Evolutionary conservation across 2,797 vertebrate genomes (phyloP), one percentile per base, ranked within the genome.

Genomic region (Triplophysa bombifrons): DNA sequence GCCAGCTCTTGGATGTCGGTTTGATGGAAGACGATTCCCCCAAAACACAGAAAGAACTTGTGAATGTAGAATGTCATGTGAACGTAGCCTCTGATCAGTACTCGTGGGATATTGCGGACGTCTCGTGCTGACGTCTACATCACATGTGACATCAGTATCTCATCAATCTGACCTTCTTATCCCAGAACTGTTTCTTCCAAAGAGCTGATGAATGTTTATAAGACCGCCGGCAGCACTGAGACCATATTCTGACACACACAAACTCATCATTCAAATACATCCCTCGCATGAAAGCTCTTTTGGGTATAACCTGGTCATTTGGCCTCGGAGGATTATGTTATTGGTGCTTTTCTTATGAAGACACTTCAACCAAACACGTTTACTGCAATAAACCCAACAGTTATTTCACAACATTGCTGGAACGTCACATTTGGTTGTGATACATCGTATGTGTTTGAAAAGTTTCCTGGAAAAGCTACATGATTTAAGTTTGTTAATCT

Each of bases 21-120:
- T 34, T 46, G 78, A 58, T 44, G 20, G 17, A 64, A 48, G 61
- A 76, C 51, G 27, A 72, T 69, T 60, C 27, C 48, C 13, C 27
- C 11, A 7, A 71, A 46, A 34, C 60, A 61, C 74, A 73, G 63
- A 48, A 41, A n/a, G 56, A 19, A 60, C 38, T 63, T 65, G 22
- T 72, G 22, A 61, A 67, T 73, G 34, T 41, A 69, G 68, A 69
- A 71, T 83, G 82, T 82, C 66, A 83, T 81, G 80, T 76, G 77
- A 84, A 84, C 68, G 34, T 25, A 22, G 41, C 50, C 68, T 66
- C 60, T 46, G 55, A 81, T 27, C 51, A 46, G 50, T 84, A 80
- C 50, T 85, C 88, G 85, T 89, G 90, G 89, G 89, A 91, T 78
- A 38, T 10, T 38, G 50, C 22, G 22, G 22, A 22, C 22, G 22